Evolutionary conservation across 2,113 vertebrate species (phyloP).

Genomic region (Emydura subglobosa): DNA sequence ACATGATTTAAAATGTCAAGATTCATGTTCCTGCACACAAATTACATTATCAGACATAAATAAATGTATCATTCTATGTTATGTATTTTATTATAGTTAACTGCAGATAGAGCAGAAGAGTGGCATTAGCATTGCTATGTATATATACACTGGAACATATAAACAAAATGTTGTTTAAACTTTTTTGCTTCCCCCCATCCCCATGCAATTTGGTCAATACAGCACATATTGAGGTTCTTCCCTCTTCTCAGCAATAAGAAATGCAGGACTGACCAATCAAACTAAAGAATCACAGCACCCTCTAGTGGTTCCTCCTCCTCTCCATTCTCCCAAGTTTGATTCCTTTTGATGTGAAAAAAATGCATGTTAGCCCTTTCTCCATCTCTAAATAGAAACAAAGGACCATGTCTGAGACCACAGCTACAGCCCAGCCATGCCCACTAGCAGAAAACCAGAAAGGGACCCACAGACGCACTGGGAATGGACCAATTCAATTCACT

Average conservation of each 20-base stretch:
- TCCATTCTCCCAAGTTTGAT: background rate
- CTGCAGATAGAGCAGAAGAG: background rate
- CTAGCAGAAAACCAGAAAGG: background rate
- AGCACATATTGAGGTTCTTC: background rate
- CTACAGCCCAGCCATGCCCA: background rate
- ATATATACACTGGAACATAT: background rate
- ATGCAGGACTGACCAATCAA: background rate
- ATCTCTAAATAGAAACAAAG: background rate
- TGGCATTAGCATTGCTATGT: background rate
- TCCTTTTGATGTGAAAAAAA: background rate
- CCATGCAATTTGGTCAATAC: background rate
- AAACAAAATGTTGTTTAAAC: too few species aligned
- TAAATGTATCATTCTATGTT: background rate
- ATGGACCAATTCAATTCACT: background rate
- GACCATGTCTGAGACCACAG: background rate
- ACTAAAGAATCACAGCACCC: background rate
- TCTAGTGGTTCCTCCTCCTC: background rate
- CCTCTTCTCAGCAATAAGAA: background rate
- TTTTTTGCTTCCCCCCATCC: too few species aligned
- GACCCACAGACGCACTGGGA: background rate
- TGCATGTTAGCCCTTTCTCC: background rate
- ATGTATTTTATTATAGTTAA: background rate
- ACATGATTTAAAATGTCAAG: background rate
- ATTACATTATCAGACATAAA: background rate
- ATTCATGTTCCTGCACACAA: background rate